Percentiles rank a stretch among this genome's conserved stretches.
Evolutionary conservation across 2,113 vertebrate genomes (phyloP).

Genomic region (Otis tarda): DNA sequence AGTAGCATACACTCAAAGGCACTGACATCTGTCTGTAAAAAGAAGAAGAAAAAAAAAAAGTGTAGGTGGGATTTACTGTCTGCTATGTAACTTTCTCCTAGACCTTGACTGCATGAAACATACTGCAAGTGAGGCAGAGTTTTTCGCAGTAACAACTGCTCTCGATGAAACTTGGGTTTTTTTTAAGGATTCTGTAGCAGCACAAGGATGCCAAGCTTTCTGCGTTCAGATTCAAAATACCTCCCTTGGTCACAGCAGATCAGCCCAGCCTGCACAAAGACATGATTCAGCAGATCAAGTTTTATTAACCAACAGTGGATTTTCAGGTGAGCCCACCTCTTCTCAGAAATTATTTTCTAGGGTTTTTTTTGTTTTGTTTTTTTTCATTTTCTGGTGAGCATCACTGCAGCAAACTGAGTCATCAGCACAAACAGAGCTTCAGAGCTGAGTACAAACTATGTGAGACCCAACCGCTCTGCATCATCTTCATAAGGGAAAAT

Average conservation of each 20-base stretch:
- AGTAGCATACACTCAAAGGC: conserved; percentile 57
- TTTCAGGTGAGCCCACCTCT: neutral
- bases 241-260: neutral
- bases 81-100: conserved; percentile 39
- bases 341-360: neutral
- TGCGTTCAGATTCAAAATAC: neutral
- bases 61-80: conserved; percentile 48
- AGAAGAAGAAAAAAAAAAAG: neutral
- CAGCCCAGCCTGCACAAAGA: neutral
- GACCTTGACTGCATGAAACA: conserved; percentile 25
- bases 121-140: neutral
- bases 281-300: neutral
- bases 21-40: conserved; percentile 57
- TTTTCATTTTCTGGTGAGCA: neutral
- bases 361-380: neutral
- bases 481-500: neutral
- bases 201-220: neutral
- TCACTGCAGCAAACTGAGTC: neutral
- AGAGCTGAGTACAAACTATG: neutral
- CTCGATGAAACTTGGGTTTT: neutral
- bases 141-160: neutral
- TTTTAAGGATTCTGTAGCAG: neutral
- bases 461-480: neutral
- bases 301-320: neutral
- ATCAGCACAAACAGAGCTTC: neutral